Base-by-base conservation (phyloP, 2,888 invertebrate genomes). In the Myopa tessellatipennis region DNA sequence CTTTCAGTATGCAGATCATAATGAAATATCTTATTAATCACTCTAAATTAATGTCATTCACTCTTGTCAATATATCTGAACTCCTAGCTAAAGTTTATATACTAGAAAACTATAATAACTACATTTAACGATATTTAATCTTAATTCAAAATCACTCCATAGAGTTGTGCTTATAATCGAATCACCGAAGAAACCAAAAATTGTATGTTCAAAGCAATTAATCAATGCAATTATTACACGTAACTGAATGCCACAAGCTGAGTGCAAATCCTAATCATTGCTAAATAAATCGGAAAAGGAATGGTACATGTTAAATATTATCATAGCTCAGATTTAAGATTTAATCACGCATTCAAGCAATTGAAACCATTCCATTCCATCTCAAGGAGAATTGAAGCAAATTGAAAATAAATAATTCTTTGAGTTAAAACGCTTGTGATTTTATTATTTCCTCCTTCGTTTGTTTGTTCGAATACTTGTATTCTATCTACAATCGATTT, bases 361-460 rank as follows among this genome's bases (percentile, higher is more conserved):
- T 45, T 45, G 45, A 16, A 55, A 1, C n/a, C 26, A 26, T 55
- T 55, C 16, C 55, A 14, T 12, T 55, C n/a, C 16, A 55, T 55
- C 10, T 36, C 52, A 10, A 34, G 65, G 34, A 65, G 34, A 55
- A 38, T 36, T 34, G 14, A 60, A 68, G 70, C n/a, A 74, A 26
- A 12, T 73, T 36, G 16, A 69, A 71, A 74, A 74, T 75, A 78
- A 73, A 77, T 77, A 85, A 86, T 88, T 88, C 89, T 89, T 89
- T 89, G 89, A 88, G 86, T 89, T 89, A 89, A 89, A 89, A 89
- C 89, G 89, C 89, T 89, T 89, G 89, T 88, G 86, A 87, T 83
- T 86, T 85, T 84, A 81, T 83, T 84, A 78, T 80, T 81, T 79
- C 45, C 60, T 61, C 18, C 16, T 65, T 65, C 65, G 34, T 65